phyloP scores from a whole-genome alignment of 2,797 vertebrate genomes.

The Carapus acus region DNA sequence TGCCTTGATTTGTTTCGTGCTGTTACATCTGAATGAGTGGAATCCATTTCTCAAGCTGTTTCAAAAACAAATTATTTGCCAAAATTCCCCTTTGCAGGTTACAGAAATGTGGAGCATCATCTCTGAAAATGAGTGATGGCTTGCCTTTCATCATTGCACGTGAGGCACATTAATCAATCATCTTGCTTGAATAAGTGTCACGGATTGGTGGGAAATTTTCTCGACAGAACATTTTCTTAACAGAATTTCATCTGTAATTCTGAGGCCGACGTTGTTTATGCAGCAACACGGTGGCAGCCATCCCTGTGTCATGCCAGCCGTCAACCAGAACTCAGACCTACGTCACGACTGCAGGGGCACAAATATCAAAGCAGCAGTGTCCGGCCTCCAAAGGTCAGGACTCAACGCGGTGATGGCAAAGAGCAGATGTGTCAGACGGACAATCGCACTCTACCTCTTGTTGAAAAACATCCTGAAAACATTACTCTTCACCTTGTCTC shows the following conservation, averaged over 20 bases:
- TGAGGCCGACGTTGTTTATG: too few species aligned
- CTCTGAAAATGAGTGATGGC: conserved; percentile 1
- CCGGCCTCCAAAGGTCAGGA: too few species aligned
- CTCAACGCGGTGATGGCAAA: too few species aligned
- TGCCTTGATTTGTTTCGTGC: conserved; percentile 37
- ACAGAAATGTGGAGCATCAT: background rate
- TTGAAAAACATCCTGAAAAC: conserved; percentile 70
- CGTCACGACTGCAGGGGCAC: too few species aligned
- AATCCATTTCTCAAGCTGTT: conserved; percentile 8
- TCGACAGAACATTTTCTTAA: background rate
- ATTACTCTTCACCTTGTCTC: conserved; percentile 52
- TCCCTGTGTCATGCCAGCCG: too few species aligned
- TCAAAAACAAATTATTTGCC: conserved; percentile 5
- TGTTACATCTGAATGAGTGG: conserved; percentile 34
- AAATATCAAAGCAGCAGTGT: too few species aligned
- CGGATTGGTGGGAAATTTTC: conserved; percentile 3
- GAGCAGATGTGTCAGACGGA: background rate
- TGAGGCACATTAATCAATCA: conserved; percentile 12
- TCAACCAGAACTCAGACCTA: too few species aligned
- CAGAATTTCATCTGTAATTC: conserved; percentile 22
- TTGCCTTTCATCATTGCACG: conserved; percentile 7
- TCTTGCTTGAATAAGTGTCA: conserved; percentile 1
- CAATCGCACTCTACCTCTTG: conserved; percentile 50
- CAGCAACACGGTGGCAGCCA: too few species aligned
- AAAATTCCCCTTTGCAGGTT: conserved; percentile 15